These are phyloP conservation scores for Ectropis grisescens DNA, from an alignment of 1,140 invertebrate genomes.

Conservation along the genomic window DNA sequence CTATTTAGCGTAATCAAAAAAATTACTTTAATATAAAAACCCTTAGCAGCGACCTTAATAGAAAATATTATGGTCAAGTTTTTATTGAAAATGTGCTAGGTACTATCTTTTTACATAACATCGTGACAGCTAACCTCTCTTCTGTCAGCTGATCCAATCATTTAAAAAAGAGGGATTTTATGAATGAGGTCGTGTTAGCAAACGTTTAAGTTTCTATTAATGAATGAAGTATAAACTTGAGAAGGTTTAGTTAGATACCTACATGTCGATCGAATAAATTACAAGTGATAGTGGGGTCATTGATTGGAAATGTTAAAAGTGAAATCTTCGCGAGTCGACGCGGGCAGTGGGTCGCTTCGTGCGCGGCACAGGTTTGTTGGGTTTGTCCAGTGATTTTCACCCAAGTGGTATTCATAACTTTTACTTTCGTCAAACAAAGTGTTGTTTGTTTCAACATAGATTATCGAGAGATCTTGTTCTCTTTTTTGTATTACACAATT, in stretches of 20 bases:
- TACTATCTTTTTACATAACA: slow-evolving; percentile 65
- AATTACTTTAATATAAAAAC: no score
- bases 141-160: slow-evolving; percentile 58
- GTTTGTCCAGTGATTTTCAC: slow-evolving; percentile 44
- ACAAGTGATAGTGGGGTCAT: slow-evolving; percentile 15
- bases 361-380: slow-evolving; percentile 32
- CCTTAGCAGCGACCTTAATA: no score
- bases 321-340: slow-evolving; percentile 41
- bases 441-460: slow-evolving; percentile 2
- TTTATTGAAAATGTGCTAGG: no score
- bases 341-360: slow-evolving; percentile 39
- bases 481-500: no score
- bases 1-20: slow-evolving; percentile 1
- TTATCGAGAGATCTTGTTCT: slow-evolving; percentile 6
- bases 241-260: no score
- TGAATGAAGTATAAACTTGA: no score
- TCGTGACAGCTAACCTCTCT: slow-evolving; percentile 47
- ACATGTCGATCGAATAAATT: no score
- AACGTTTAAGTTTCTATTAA: no score
- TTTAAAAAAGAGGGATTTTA: slow-evolving; percentile 1
- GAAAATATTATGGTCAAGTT: no score
- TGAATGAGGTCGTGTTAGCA: no score
- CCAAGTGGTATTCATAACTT: slow-evolving; percentile 27
- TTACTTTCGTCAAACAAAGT: slow-evolving; percentile 43
- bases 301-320: slow-evolving; percentile 48